Base-by-base conservation (phyloP, 2,797 vertebrate genomes). In the Neopelma chrysocephalum region DNA sequence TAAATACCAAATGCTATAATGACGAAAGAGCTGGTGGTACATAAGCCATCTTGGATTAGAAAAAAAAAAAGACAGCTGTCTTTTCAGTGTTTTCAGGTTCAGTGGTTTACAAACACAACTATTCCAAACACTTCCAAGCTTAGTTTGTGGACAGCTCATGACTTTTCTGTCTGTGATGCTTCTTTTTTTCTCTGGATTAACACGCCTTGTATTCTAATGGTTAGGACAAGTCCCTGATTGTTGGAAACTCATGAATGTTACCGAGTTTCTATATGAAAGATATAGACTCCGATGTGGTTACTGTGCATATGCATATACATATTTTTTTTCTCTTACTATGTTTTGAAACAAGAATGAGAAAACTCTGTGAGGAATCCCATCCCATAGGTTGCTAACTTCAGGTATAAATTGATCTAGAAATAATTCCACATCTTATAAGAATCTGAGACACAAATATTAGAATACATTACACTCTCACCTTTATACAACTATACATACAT, bases 251-350 rank as follows among this genome's bases (percentile, higher is more conserved):
- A 27, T 40, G 34, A 48, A 8, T 12, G 7, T 5, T 40, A 53
- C 72, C 1, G 2, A 69, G 14, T 65, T 77, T 70, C 14, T 38
- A 1, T 51, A 34, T 58, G 43, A 88, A 80, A 45, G 3, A 56
- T 36, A 23, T 3, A 42, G 19, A 57, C 15, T 68, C 72, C 0
- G 0, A 3, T 32, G 14, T 42, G 3, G 5, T 6, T 70, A 50
- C 18, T n/a, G 56, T 12, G 7, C 6, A 13, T 29, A 32, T n/a
- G 5, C 1, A 23, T 32, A 42, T 32, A 9, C 1, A 38, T 29
- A 45, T 11, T 17, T 4, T 51, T 54, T 54, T 56, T 43, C 7
- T 70, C 15, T 80, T 54, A 5, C 5, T 51, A 3, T 43, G 53
- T 50, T 82, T 71, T 70, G 31, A 78, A 94, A 65, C 10, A 51